Base-by-base conservation (phyloP, 2,888 invertebrate genomes). In the Erebia epiphron region DNA sequence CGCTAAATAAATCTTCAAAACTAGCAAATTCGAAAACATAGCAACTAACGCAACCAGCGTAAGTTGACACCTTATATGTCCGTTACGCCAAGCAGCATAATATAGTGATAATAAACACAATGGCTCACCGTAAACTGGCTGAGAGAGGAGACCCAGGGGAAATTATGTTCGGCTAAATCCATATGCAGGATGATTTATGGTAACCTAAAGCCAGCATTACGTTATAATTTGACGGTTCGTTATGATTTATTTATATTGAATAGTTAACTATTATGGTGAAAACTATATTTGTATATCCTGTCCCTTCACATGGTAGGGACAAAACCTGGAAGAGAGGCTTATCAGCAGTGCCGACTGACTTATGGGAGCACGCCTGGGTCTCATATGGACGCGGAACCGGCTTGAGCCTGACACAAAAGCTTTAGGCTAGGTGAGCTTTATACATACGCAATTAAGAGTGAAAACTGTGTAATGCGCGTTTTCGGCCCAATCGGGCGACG, bases 101-200 rank as follows among this genome's bases (percentile, higher is more conserved):
- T 72, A 63, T 41, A 71, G 56, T 52, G 62, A 62, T 63, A 68
- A 61, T 52, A 65, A 66, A 54, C 69, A 72, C 72, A 71, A 71
- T 68, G 63, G 72, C 49, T 60, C 68, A 60, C 63, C 63, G 71
- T 75, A 68, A 70, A 67, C 73, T 76, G 76, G 73, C 54, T 69
- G 64, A 46, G 60, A 61, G 67, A 62, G 60, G 63, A 62, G 54
- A 63, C 84, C 77, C 81, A 14, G 18, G 83, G 84, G 83, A 84
- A 84, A 84, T 84, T 84, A 83, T 79, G 67, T 74, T 75, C 65
- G 71, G 77, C 80, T 81, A 80, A 82, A 79, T 79, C 78, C 77
- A 58, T 67, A 76, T 80, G 76, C 76, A 75, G 77, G 72, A 76
- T 83, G 81, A 83, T 81, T 81, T 82, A 83, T 80, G 74, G 76